phyloP scores from a whole-genome alignment of 30 jellyfish, hydroid and myxozoan genomes.

The Aurelia aurita region DNA sequence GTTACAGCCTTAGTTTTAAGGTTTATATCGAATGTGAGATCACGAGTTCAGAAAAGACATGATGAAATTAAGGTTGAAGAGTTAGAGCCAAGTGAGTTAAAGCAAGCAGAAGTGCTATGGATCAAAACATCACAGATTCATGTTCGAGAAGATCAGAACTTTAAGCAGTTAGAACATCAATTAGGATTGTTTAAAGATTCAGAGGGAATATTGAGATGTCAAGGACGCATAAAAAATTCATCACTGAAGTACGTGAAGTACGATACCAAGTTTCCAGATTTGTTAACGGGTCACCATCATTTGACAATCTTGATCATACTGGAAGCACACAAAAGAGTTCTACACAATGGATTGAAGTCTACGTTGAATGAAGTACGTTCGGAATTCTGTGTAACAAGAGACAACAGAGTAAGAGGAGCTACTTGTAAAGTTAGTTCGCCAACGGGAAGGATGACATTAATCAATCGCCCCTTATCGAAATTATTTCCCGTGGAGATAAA shows the following conservation, averaged over 20 bases:
- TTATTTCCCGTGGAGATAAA: not conserved
- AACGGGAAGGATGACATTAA: slow-evolving; percentile 3
- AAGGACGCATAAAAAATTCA: slow-evolving; percentile 26
- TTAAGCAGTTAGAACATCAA: slow-evolving; percentile 30
- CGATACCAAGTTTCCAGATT: slow-evolving; percentile 47
- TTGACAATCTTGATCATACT: slow-evolving; percentile 29
- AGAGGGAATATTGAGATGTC: slow-evolving; percentile 38
- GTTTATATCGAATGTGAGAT: slow-evolving; percentile 37
- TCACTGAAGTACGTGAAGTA: slow-evolving; percentile 15
- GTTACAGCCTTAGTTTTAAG: slow-evolving; percentile 37
- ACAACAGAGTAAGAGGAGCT: not conserved
- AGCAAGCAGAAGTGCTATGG: slow-evolving; percentile 53
- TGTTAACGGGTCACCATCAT: slow-evolving; percentile 20
- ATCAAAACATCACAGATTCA: slow-evolving; percentile 23
- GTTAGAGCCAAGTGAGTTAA: slow-evolving; percentile 27
- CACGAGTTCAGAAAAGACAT: slow-evolving; percentile 17
- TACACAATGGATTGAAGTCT: slow-evolving; percentile 38
- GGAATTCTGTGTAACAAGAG: not conserved
- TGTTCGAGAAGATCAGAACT: slow-evolving; percentile 7
- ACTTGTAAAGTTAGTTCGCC: slow-evolving; percentile 31
- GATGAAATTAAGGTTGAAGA: slow-evolving; percentile 20
- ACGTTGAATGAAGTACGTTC: not conserved
- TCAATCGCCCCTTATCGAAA: slow-evolving; percentile 1
- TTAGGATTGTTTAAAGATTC: slow-evolving; percentile 35
- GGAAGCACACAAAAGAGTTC: slow-evolving; percentile 37